These are phyloP conservation scores for Hyles euphorbiae DNA, from an alignment of 1,140 invertebrate species.

Conservation along the genomic window DNA sequence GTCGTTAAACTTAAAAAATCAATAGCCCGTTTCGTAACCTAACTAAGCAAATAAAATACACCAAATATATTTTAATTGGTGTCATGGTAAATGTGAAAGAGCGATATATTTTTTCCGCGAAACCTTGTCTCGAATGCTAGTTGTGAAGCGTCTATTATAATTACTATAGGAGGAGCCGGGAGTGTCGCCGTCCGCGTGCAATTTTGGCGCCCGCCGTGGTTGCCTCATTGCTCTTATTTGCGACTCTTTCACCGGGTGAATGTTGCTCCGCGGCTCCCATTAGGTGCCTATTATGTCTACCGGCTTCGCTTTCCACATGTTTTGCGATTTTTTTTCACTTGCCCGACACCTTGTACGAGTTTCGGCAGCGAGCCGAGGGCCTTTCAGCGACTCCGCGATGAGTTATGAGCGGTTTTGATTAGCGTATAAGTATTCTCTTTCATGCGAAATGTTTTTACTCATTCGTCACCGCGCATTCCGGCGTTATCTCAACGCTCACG, in stretches of 20 bases:
- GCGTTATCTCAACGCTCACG: no score
- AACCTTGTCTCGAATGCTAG: no score
- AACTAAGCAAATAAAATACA: no score
- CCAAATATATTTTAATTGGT: no score
- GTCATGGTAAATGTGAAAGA: no score
- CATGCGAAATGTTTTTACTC: no score
- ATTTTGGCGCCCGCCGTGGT: constrained; percentile 44
- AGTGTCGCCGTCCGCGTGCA: constrained; percentile 19
- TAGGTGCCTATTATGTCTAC: constrained; percentile 61
- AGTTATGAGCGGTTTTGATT: constrained; percentile 7
- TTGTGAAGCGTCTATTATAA: no score
- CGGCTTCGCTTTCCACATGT: constrained; percentile 10
- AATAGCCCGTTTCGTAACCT: no score
- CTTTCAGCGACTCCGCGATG: background rate
- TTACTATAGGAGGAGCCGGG: background rate
- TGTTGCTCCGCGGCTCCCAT: constrained; percentile 54
- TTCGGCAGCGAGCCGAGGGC: background rate
- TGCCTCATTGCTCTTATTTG: constrained; percentile 38
- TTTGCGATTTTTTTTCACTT: constrained; percentile 1
- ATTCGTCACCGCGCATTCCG: no score
- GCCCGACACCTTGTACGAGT: background rate
- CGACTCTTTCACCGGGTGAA: constrained; percentile 50
- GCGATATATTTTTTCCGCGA: no score
- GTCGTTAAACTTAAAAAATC: no score
- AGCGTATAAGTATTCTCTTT: background rate